Evolutionary conservation across 2,888 invertebrate species (phyloP).

Genomic region (Caenorhabditis angaria): DNA sequence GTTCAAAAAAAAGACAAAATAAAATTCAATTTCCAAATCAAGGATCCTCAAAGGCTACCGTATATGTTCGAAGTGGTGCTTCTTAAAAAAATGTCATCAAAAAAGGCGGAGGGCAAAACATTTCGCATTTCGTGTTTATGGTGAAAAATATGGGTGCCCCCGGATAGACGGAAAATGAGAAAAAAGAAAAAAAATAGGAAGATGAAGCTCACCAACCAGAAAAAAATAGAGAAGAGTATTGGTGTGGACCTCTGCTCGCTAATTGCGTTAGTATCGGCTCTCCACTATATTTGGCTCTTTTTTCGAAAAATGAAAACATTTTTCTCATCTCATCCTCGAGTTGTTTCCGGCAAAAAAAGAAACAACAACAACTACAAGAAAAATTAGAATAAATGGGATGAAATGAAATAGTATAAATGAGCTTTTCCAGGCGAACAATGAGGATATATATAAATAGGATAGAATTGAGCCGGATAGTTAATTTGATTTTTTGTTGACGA

Average conservation of each 20-base stretch:
- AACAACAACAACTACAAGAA: not conserved
- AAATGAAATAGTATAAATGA: not conserved
- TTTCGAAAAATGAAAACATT: too few species aligned
- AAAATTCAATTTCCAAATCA: too few species aligned
- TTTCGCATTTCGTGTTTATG: not conserved
- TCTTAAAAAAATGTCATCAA: too few species aligned
- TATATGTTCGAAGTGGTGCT: too few species aligned
- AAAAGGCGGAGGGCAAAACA: too few species aligned
- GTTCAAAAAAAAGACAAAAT: too few species aligned
- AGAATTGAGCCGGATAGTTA: too few species aligned
- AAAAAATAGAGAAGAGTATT: slow-evolving; percentile 22
- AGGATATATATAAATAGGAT: too few species aligned
- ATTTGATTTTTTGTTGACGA: slow-evolving; percentile 3
- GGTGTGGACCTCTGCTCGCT: slow-evolving; percentile 45
- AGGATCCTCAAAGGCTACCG: too few species aligned
- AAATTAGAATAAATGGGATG: not conserved
- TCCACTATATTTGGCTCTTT: too few species aligned
- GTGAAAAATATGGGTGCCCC: not conserved
- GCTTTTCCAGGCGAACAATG: too few species aligned
- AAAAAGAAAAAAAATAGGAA: slow-evolving; percentile 4
- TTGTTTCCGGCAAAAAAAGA: not conserved
- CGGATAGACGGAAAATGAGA: not conserved
- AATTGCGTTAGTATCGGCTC: slow-evolving; percentile 48
- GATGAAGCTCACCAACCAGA: slow-evolving; percentile 6
- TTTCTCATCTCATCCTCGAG: not conserved